Evolutionary conservation across 2,888 invertebrate species (phyloP), one percentile per base, ranked within the genome.

Genomic region (Eristalinus sepulchralis): DNA sequence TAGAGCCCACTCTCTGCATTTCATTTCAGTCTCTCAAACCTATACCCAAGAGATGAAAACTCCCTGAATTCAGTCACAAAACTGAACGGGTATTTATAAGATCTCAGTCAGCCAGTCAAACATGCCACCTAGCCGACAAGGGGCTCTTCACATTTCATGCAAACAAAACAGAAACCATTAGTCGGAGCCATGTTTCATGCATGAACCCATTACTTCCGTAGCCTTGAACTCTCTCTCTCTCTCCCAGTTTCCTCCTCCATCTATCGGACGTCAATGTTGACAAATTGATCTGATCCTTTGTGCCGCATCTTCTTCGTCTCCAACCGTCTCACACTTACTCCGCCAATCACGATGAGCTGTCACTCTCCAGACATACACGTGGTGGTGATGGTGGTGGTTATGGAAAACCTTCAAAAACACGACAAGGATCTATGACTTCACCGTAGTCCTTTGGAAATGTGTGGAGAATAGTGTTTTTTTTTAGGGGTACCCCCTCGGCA

Each of bases 281-380:
- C 47, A 47, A 47, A 47, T 47, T 47, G 47, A 47, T 47, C 17
- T 17, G 47, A 47, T 17, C 17, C 47, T 17, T 8, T 8, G 1
- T 17, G 8, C 47, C 47, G 47, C 17, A 53, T 17, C 53, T n/a
- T n/a, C 9, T 13, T 22, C 20, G 22, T 22, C 5, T 39, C 1
- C 13, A 39, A 39, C 3, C 11, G 11, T 24, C 24, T 57, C 24
- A 57, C 24, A 57, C 24, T 57, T 57, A 24, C 57, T 60, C 47
- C 57, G 39, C 72, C 33, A 57, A 22, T 77, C 77, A 70, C 27
- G 77, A 57, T 63, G 77, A 70, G 31, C 57, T 67, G 67, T 27
- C 59, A 67, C 11, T 57, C 39, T 66, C 22, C 13, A 36, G 63
- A 64, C 31, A 60, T 27, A 20, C 22, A 20, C 22, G 33, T 47